phyloP scores from a whole-genome alignment of 92 coral and sea anemone genomes.

The Porites evermanni region DNA sequence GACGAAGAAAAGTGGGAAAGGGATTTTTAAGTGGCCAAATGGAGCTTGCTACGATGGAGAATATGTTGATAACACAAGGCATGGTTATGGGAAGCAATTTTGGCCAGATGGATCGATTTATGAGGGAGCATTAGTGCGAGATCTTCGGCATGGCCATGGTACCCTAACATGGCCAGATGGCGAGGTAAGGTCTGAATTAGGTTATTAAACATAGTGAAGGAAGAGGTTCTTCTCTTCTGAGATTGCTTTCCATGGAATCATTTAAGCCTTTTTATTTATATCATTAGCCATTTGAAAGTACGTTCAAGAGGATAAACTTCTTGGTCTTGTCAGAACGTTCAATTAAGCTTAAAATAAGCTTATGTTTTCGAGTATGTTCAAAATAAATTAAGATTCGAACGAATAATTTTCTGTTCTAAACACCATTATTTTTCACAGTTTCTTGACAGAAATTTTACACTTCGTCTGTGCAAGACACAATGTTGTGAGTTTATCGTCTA shows the following conservation, averaged over 20 bases:
- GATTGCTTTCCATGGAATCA: neutral
- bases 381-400: too few species aligned
- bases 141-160: slow-evolving; percentile 89
- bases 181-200: slow-evolving; percentile 66
- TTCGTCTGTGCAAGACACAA: neutral
- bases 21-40: slow-evolving; percentile 95
- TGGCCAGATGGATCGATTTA: slow-evolving; percentile 94
- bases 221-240: neutral
- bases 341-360: too few species aligned
- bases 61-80: slow-evolving; percentile 88
- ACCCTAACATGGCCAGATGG: slow-evolving; percentile 88
- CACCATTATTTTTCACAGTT: neutral
- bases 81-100: slow-evolving; percentile 91
- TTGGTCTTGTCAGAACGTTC: too few species aligned
- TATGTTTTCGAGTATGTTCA: too few species aligned
- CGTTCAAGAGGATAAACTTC: too few species aligned
- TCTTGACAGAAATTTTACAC: neutral
- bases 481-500: neutral
- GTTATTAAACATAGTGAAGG: too few species aligned
- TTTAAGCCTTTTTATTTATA: neutral
- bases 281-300: too few species aligned
- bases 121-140: slow-evolving; percentile 80
- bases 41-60: slow-evolving; percentile 97
- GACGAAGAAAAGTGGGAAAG: slow-evolving; percentile 86
- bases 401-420: too few species aligned